Evolutionary conservation across 1,140 invertebrate genomes (phyloP), one percentile per base, ranked within the genome.

Genomic region (Phocides pigmalion): DNA sequence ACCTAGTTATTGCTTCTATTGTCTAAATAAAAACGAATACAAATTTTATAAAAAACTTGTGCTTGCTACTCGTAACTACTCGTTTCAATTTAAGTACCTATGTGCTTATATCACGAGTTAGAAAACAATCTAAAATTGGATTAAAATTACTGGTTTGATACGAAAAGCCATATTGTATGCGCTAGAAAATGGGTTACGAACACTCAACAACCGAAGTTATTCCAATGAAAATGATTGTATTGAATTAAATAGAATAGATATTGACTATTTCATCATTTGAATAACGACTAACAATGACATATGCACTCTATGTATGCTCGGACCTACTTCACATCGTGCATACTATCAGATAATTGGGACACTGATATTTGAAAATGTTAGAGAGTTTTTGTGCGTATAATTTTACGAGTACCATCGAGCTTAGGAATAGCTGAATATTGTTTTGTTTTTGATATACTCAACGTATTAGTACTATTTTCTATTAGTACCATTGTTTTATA

Each of bases 121-220:
- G 28, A 32, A 28, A 32, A 1, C 28, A 32, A 32, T 32, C 28
- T 32, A 32, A 32, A 32, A 32, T 32, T 32, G 0, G 28, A 32
- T 11, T 32, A 5, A 32, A 32, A 32, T 32, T 32, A 32, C n/a
- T 32, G 0, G 28, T 11, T 32, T 32, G 0, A 32, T 28, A 32
- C 28, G 28, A 32, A 32, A 32, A 32, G 28, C 9, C 28, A 32
- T n/a, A 32, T 11, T 11, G n/a, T 50, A n/a, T 16, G 28, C 32
- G 22, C 41, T 56, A 42, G 53, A 56, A 56, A 56, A 56, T 56
- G 53, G 53, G 53, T 56, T 56, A 56, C 39, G 47, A 32, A 15
- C 53, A 11, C 39, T 56, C 20, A 20, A 54, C n/a, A n/a, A 11
- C 28, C 9, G 28, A 41, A 54, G 17, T 39, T 25, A 25, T 25